Evolutionary conservation across 2,797 vertebrate species (phyloP).

Genomic region (Neoniphon sammara): DNA sequence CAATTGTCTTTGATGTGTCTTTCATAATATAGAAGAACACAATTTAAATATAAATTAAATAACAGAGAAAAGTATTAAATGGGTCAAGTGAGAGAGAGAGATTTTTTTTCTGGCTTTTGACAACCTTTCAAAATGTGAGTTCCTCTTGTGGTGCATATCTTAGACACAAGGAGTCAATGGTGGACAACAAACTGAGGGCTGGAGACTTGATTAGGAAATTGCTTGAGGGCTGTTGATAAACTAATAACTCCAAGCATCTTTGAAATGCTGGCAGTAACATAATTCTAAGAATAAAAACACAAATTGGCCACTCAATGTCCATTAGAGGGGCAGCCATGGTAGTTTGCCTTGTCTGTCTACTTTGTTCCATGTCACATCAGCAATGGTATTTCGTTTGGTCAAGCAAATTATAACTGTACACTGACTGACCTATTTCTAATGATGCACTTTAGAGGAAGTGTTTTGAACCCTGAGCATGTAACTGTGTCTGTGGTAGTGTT

Average conservation of each 20-base stretch:
- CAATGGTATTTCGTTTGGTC: constrained; percentile 39
- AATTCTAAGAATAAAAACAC: constrained; percentile 54
- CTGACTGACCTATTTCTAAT: constrained; percentile 51
- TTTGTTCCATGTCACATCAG: constrained; percentile 48
- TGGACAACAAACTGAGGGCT: too few relatives aligned
- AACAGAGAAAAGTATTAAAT: too few relatives aligned
- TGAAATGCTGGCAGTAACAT: constrained; percentile 51
- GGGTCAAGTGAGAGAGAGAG: too few relatives aligned
- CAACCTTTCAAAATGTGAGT: too few relatives aligned
- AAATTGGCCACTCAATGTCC: constrained; percentile 28
- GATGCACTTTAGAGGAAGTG: constrained; percentile 57
- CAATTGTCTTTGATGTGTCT: too few relatives aligned
- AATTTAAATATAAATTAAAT: too few relatives aligned
- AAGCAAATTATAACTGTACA: constrained; percentile 59
- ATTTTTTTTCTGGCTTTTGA: too few relatives aligned
- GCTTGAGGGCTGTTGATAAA: constrained; percentile 40
- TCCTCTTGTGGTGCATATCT: too few relatives aligned
- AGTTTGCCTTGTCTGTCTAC: constrained; percentile 21
- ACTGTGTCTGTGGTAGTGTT: too few relatives aligned
- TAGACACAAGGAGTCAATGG: too few relatives aligned
- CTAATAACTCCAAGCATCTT: constrained; percentile 30
- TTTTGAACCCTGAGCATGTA: too few relatives aligned
- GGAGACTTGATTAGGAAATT: constrained; percentile 52
- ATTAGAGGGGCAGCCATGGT: constrained; percentile 13
- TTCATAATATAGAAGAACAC: too few relatives aligned